Conservation (phyloP, 2,797 vertebrate species). For the Mormyrops attenuatus region DNA sequence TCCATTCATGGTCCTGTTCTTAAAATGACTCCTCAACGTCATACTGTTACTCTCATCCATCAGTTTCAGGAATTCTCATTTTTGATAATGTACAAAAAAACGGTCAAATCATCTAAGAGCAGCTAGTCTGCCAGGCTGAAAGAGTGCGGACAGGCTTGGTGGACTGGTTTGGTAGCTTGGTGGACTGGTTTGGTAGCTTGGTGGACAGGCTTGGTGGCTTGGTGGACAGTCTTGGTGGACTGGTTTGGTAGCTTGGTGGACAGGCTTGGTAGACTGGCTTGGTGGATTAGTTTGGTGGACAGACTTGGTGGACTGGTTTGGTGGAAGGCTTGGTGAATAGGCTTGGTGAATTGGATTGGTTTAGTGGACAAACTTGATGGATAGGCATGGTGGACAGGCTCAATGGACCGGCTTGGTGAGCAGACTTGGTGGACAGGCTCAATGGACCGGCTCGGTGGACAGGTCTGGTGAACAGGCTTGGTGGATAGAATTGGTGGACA, state of each 20-base stretch:
- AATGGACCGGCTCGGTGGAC: neutral
- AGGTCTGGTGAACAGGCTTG: neutral
- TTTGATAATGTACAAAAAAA: neutral
- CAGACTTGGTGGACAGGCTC: accelerated
- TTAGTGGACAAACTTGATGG: neutral
- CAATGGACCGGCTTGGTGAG: neutral
- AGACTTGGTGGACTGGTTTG: neutral
- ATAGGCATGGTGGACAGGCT: neutral
- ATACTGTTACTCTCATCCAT: neutral
- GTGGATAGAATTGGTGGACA: neutral
- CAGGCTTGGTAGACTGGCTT: neutral
- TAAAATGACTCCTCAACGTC: neutral
- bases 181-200: neutral
- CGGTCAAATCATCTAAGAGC: neutral
- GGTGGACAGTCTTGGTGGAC: neutral
- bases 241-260: neutral
- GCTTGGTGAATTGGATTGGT: too few species aligned
- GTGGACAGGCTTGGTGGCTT: neutral
- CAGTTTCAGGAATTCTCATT: neutral
- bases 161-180: neutral
- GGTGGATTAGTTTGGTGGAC: neutral
- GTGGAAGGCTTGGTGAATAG: neutral
- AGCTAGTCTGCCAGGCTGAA: neutral
- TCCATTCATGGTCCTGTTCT: neutral
- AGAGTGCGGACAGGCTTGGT: neutral